Evolutionary conservation across 2,888 invertebrate species (phyloP), one percentile per base, ranked within the genome.

Genomic region (Drosophila algonquin): DNA sequence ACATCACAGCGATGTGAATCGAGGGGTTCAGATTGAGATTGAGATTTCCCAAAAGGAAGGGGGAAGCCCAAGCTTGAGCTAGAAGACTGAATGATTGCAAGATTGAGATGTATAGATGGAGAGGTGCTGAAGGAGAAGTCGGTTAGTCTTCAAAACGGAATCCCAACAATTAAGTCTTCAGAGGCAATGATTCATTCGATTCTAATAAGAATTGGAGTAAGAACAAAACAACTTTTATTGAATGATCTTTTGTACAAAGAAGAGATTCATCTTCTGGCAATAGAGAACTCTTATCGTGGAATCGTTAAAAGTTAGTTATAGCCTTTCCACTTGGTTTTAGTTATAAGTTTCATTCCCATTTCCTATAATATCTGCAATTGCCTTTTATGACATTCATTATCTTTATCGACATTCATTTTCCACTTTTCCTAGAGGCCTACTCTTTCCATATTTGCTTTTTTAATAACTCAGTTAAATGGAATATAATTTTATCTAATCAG

Each of bases 401-500:
- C 21, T 18, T 21, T 40, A 40, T 53, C 12, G 5, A 10, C 50
- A 27, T 44, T n/a, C 35, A 27, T 45, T 44, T 21, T 35, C 35
- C 63, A n/a, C 24, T 51, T 54, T 35, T 46, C 16, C 27, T 27
- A 6, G 40, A 8, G 46, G 14, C 40, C 14, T 5, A 24, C 24
- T n/a, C 7, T 44, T 27, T 32, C 30, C 32, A 46, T 54, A 57
- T 62, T 63, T 58, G 63, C 59, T 45, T 47, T 24, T 44, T 56
- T 73, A 70, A 71, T 62, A 70, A 58, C 62, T 57, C 12, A 61
- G 59, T 51, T 53, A 74, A 81, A 61, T 81, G 72, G 72, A 76
- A 74, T 81, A 85, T 75, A 79, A 76, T 85, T 74, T 70, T 80
- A 75, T 81, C 80, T 82, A 82, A 84, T 81, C 85, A 76, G 70